phyloP scores from a whole-genome alignment of 2,888 invertebrate genomes.

The Melikaiella ostensackeni region DNA sequence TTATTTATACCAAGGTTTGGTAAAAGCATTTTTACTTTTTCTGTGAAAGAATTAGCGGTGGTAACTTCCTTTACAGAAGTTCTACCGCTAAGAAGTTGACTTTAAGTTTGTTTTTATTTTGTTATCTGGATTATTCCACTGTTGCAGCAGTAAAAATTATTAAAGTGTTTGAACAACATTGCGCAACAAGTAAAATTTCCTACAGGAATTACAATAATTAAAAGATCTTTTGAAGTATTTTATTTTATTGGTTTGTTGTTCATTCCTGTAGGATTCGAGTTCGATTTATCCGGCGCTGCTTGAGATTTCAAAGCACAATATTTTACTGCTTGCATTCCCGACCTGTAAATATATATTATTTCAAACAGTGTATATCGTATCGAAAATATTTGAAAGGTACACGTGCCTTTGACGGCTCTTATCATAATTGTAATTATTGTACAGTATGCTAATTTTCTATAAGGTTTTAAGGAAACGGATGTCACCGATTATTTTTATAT shows the following conservation, averaged over 20 bases:
- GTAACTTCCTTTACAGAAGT: slow-evolving; percentile 22
- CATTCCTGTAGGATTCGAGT: neutral
- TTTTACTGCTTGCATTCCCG: slow-evolving; percentile 53
- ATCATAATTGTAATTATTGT: slow-evolving; percentile 56
- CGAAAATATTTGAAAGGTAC: slow-evolving; percentile 40
- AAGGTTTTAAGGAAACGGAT: slow-evolving; percentile 45
- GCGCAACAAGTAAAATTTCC: neutral
- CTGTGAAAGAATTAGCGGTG: neutral
- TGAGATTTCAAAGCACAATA: slow-evolving; percentile 25
- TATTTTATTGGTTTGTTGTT: neutral
- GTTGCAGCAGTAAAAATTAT: slow-evolving; percentile 42
- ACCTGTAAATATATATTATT: slow-evolving; percentile 46
- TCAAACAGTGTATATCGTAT: slow-evolving; percentile 34
- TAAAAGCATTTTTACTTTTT: neutral
- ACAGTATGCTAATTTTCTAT: slow-evolving; percentile 47
- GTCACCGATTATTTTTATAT: slow-evolving; percentile 44
- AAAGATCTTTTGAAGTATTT: neutral
- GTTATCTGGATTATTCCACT: slow-evolving; percentile 39
- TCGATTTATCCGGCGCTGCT: neutral
- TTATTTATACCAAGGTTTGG: slow-evolving; percentile 27
- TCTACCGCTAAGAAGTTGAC: neutral
- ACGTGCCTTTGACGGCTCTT: slow-evolving; percentile 52
- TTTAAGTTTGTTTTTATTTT: slow-evolving; percentile 40
- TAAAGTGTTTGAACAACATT: neutral
- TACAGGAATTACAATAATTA: neutral